These are phyloP conservation scores for Microplitis manilae DNA, from an alignment of 2,888 invertebrate species.

Conservation along the genomic window DNA sequence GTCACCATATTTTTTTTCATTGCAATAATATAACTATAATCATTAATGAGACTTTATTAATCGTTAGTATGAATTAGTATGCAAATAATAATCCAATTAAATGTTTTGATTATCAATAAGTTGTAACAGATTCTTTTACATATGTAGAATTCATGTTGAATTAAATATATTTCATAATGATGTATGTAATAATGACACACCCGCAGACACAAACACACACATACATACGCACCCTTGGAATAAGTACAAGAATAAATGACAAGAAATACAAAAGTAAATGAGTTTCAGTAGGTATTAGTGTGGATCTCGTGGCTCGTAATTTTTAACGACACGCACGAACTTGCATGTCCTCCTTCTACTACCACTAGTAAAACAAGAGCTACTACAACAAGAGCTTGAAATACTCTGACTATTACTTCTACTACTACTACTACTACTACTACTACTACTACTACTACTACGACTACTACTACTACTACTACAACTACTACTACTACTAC, in stretches of 20 bases:
- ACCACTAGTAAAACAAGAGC: not conserved
- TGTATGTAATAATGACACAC: too few species aligned
- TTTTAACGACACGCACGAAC: slow-evolving; percentile 57
- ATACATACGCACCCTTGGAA: too few species aligned
- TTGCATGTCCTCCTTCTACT: slow-evolving; percentile 36
- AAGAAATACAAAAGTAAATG: slow-evolving; percentile 23
- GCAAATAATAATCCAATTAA: too few species aligned
- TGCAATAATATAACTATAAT: too few species aligned
- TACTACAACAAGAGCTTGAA: not conserved
- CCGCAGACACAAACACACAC: too few species aligned
- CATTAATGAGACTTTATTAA: too few species aligned
- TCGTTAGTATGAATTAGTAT: too few species aligned
- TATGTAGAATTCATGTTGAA: too few species aligned
- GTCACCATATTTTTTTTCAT: too few species aligned
- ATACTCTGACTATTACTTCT: not conserved
- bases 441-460: not conserved
- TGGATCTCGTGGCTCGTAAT: slow-evolving; percentile 56
- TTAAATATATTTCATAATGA: too few species aligned
- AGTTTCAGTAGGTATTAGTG: slow-evolving; percentile 34
- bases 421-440: slow-evolving; percentile 13
- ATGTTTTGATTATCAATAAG: too few species aligned
- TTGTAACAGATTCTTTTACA: too few species aligned
- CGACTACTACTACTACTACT: slow-evolving; percentile 22
- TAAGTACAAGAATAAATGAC: slow-evolving; percentile 2
- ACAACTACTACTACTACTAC: not conserved